Conservation (phyloP, 2,797 vertebrate species). For the Gymnothorax reevesii region DNA sequence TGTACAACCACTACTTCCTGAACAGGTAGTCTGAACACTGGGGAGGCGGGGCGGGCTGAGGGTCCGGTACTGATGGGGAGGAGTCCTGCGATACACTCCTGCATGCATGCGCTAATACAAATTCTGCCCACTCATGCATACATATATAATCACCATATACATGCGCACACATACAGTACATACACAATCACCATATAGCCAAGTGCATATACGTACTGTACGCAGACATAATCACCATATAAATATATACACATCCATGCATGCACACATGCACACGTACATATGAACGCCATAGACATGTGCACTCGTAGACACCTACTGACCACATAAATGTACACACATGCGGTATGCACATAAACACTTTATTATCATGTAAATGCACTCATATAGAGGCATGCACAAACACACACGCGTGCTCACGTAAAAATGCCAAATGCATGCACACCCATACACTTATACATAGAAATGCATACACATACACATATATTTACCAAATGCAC, state of each 20-base stretch:
- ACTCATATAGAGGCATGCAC: not conserved
- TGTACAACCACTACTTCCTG: conserved; percentile 96
- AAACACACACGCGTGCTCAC: not conserved
- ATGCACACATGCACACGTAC: conserved; percentile 12
- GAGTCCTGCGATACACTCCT: not conserved
- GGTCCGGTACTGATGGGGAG: conserved; percentile 32
- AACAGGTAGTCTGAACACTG: conserved; percentile 99
- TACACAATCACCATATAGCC: not conserved
- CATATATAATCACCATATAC: not conserved
- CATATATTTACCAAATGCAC: not conserved
- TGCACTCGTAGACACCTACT: not conserved
- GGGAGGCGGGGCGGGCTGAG: conserved; percentile 86
- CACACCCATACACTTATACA: conserved; percentile 11
- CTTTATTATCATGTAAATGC: not conserved
- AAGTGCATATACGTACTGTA: conserved; percentile 1
- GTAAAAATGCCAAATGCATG: not conserved
- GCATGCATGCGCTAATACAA: not conserved
- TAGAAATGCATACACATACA: not conserved
- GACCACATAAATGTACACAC: not conserved
- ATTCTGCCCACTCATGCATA: not conserved
- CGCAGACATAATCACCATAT: not conserved
- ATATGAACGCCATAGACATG: not conserved
- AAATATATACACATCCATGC: not conserved
- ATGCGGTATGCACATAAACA: not conserved
- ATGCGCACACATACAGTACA: not conserved